Percentiles rank a stretch among this genome's conserved stretches.
Evolutionary conservation across 2,888 invertebrate genomes (phyloP).

Genomic region (Phymatocera aterrima): DNA sequence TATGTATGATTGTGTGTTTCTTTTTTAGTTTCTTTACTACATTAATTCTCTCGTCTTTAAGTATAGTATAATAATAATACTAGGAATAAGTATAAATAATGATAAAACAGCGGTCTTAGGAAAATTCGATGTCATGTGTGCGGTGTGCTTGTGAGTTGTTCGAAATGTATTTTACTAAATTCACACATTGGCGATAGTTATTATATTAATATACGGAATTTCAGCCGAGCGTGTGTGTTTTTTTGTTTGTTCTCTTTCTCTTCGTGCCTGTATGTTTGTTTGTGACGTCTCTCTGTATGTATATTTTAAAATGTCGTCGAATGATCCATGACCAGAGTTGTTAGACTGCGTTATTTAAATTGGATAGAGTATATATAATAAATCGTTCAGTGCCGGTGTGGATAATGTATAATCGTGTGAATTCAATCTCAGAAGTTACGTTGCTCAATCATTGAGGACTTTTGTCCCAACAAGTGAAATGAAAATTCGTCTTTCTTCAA

Average conservation of each 20-base stretch:
- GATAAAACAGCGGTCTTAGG: slow-evolving; percentile 25
- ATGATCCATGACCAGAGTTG: slow-evolving; percentile 12
- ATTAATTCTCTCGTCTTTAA: slow-evolving; percentile 29
- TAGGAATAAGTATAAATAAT: neutral
- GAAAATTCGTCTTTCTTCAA: neutral
- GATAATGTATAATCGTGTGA: neutral
- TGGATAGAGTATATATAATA: slow-evolving; percentile 7
- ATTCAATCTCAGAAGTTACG: neutral
- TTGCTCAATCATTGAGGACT: slow-evolving; percentile 12
- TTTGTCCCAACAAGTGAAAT: neutral
- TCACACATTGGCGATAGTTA: slow-evolving; percentile 21
- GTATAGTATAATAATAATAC: slow-evolving; percentile 20
- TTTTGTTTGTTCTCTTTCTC: too few relatives aligned
- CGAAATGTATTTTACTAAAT: neutral
- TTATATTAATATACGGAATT: slow-evolving; percentile 44
- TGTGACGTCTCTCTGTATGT: slow-evolving; percentile 15
- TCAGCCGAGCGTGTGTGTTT: slow-evolving; percentile 5
- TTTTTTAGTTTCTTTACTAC: neutral
- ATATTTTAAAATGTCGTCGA: slow-evolving; percentile 31
- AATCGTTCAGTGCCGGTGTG: neutral
- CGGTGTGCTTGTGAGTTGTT: slow-evolving; percentile 18
- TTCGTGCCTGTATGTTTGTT: slow-evolving; percentile 24
- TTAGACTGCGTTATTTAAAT: slow-evolving; percentile 32
- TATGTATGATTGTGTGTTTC: neutral
- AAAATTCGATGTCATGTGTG: slow-evolving; percentile 12